Percentiles rank a stretch among this genome's conserved stretches.
Evolutionary conservation across 2,888 invertebrate species (phyloP).

Genomic region (Parnassius glacialis): DNA sequence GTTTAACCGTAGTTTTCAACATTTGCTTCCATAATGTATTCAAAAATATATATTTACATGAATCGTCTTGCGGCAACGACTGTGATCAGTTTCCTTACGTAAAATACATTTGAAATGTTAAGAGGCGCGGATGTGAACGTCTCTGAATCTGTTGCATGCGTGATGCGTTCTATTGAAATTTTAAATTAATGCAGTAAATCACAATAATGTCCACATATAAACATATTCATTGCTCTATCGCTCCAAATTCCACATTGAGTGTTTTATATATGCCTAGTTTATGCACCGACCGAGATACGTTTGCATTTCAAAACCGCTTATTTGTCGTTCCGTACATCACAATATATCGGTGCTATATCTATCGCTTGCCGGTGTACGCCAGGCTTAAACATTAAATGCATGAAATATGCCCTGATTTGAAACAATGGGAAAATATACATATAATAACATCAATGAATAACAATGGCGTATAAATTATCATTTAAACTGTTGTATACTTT

Average conservation of each 20-base stretch:
- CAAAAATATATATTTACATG: slow-evolving; percentile 1
- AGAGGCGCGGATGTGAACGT: slow-evolving; percentile 39
- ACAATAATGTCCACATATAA: slow-evolving; percentile 40
- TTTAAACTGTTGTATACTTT: slow-evolving; percentile 80
- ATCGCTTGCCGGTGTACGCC: slow-evolving; percentile 43
- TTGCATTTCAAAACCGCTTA: slow-evolving; percentile 14
- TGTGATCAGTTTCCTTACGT: not conserved
- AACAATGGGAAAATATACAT: slow-evolving; percentile 81
- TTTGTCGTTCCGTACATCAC: slow-evolving; percentile 1
- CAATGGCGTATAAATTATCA: slow-evolving; percentile 81
- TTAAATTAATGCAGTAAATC: slow-evolving; percentile 53
- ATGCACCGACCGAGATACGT: slow-evolving; percentile 20
- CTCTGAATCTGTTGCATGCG: slow-evolving; percentile 44
- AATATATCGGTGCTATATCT: slow-evolving; percentile 29
- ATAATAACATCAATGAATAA: slow-evolving; percentile 82
- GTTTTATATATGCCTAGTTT: slow-evolving; percentile 11
- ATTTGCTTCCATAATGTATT: not conserved
- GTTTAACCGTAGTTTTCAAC: not conserved
- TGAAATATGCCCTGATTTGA: slow-evolving; percentile 81
- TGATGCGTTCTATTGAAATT: slow-evolving; percentile 47
- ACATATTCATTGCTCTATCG: slow-evolving; percentile 30
- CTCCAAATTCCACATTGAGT: slow-evolving; percentile 25
- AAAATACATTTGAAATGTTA: slow-evolving; percentile 43
- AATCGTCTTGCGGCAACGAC: not conserved
- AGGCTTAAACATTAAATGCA: slow-evolving; percentile 75